Base-by-base conservation (phyloP, 92 coral and sea anemone genomes). In the Paragorgia papillata region DNA sequence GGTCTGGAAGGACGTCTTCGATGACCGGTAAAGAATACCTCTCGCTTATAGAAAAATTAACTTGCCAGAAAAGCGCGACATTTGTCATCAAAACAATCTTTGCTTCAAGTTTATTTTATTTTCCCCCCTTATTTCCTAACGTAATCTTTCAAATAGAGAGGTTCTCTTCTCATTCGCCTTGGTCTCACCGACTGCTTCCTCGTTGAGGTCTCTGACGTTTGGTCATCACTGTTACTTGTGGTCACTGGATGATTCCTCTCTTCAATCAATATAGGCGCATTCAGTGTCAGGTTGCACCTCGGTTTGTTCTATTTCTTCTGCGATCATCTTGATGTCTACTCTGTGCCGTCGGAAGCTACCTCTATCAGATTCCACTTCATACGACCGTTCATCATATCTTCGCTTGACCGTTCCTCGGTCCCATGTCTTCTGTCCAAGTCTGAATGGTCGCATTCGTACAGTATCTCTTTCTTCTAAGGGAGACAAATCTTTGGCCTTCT, bases 281-380 rank as follows among this genome's bases (percentile, higher is more conserved):
- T n/a, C n/a, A n/a, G 33, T 62, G 1, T 66, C 34, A 26, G 73
- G 73, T 24, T 66, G 73, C 24, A 66, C 20, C 19, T 66, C 73
- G 28, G 41, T 66, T 2, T 66, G 55, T 66, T 66, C 56, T 2
- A 0, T 39, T 10, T 7, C 34, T 25, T 66, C 55, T 17, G 34
- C 57, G 21, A 69, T 57, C 57, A 51, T 73, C 65, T 63, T 79
- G 26, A 68, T 46, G 41, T 43, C 60, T 55, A 80, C 84, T 68
- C 84, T 80, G 66, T 80, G 66, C 21, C 51, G 78, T 62, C 78
- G 62, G 55, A 56, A 67, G 65, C 43, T 67, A 24, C 84, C 84
- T 3, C 21, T 56, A 20, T 68, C 78, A 26, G 84, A 66, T 33
- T 80, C 69, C 35, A 66, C 76, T 28, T 67, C 68, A 30, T 80